phyloP scores from a whole-genome alignment of 2,113 vertebrate genomes.

The Glaucidium brasilianum region DNA sequence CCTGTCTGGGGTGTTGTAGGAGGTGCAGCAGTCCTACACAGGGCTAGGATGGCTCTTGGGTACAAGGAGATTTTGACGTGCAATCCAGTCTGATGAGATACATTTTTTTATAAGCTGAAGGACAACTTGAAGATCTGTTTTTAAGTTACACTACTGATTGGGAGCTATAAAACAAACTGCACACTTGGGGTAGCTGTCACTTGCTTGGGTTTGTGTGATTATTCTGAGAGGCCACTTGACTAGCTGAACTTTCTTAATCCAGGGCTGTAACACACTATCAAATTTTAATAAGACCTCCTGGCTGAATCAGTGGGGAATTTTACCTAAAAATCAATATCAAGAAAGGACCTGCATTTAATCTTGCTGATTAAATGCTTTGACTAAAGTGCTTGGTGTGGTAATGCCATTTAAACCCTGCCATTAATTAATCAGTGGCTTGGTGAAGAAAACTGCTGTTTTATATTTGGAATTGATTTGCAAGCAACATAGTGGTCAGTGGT shows the following conservation, averaged over 20 bases:
- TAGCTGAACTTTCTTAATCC: background rate
- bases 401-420: background rate
- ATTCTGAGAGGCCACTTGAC: background rate
- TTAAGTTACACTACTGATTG: background rate
- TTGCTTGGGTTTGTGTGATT: background rate
- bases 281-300: background rate
- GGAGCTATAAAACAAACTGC: background rate
- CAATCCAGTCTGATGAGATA: background rate
- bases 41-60: background rate
- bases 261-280: accelerated
- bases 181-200: background rate
- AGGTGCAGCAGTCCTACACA: background rate
- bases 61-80: background rate
- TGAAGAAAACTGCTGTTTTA: background rate
- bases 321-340: background rate
- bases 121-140: background rate
- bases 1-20: background rate
- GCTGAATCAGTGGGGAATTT: background rate
- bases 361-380: background rate
- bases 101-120: background rate
- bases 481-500: background rate
- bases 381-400: background rate
- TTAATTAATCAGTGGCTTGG: background rate
- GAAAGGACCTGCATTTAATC: background rate
- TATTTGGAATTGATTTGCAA: background rate